These are phyloP conservation scores for Limanda limanda DNA, from an alignment of 2,113 vertebrate genomes.

Conservation along the genomic window DNA sequence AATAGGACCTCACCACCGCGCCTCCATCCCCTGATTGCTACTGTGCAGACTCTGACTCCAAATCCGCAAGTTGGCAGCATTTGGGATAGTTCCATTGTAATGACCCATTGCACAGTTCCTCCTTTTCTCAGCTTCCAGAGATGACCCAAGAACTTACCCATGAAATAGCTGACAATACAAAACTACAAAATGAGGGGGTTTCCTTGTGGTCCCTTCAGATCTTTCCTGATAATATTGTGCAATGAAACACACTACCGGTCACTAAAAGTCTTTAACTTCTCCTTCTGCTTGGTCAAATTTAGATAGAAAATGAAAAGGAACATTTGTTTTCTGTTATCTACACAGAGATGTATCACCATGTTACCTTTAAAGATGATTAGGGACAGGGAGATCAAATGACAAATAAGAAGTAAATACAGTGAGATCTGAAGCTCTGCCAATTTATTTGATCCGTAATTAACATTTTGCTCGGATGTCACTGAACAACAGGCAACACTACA, in stretches of 20 bases:
- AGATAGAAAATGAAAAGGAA: slow-evolving; percentile 20
- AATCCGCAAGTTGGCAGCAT: neutral
- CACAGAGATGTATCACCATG: slow-evolving; percentile 66
- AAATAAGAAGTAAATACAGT: neutral
- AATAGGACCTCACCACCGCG: no score
- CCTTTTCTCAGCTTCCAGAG: slow-evolving; percentile 34
- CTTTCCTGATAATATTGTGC: slow-evolving; percentile 53
- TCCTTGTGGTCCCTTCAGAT: slow-evolving; percentile 27
- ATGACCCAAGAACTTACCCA: slow-evolving; percentile 5
- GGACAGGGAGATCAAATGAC: neutral
- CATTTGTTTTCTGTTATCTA: slow-evolving; percentile 51
- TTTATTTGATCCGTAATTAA: neutral
- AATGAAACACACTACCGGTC: slow-evolving; percentile 29
- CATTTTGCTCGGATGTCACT: neutral
- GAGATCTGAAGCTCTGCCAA: neutral
- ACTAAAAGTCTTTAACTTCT: slow-evolving; percentile 3
- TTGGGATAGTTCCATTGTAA: neutral
- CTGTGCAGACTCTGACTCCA: no score
- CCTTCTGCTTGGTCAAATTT: slow-evolving; percentile 21
- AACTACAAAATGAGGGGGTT: slow-evolving; percentile 23
- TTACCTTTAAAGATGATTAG: slow-evolving; percentile 59
- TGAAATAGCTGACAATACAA: slow-evolving; percentile 31
- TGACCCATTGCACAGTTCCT: neutral
- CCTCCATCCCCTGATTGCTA: no score
- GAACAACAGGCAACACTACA: neutral